A percentile compares a stretch with the other conserved stretches of the same genome.
Conservation (phyloP, 2,113 vertebrate genomes). For the Zosterops japonicus region DNA sequence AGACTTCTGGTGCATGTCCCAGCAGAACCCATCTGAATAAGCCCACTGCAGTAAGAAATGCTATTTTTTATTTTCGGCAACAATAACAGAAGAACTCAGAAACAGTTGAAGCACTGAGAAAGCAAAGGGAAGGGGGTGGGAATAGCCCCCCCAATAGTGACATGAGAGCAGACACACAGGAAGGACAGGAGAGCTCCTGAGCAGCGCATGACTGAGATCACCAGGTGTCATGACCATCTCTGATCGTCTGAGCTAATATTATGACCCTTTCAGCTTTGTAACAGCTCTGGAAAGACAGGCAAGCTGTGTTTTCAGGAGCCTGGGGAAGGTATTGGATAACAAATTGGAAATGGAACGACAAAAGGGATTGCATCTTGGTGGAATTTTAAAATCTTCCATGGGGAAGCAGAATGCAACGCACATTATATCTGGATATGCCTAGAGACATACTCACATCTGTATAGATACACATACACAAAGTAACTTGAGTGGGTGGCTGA, state of each 20-base stretch:
- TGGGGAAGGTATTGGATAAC: neutral
- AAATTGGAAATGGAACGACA: accelerated
- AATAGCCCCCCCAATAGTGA: neutral
- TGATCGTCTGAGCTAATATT: accelerated
- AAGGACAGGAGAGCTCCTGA: neutral
- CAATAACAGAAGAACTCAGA: neutral
- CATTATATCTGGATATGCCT: neutral
- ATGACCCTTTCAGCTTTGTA: neutral
- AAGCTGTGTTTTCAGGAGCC: neutral
- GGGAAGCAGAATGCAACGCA: neutral
- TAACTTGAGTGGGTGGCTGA: neutral
- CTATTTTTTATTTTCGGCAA: neutral
- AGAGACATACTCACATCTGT: neutral
- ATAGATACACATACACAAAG: neutral
- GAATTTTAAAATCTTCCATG: neutral
- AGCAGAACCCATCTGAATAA: neutral
- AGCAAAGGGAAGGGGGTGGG: neutral
- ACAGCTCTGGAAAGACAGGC: neutral
- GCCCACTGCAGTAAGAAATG: accelerated
- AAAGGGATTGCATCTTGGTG: neutral
- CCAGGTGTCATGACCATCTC: accelerated
- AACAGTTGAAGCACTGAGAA: neutral
- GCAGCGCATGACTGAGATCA: accelerated
- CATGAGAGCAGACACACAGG: neutral
- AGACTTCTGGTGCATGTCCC: neutral